phyloP scores from a whole-genome alignment of 2,888 invertebrate genomes.

The Nemoura dubitans region DNA sequence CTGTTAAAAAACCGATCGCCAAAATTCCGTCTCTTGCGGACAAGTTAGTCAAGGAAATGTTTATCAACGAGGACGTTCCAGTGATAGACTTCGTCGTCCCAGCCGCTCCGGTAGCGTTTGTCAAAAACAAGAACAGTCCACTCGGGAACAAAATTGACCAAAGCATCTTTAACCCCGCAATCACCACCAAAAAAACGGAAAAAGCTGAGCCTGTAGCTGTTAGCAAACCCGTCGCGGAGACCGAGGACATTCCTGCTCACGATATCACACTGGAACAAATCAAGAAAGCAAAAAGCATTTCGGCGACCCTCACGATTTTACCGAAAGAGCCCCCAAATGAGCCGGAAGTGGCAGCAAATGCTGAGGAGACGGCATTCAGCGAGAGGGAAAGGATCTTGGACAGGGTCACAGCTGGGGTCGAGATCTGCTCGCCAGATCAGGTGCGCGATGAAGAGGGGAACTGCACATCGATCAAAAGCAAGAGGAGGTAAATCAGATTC shows the following conservation, averaged over 20 bases:
- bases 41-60: background rate
- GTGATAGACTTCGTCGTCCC: background rate
- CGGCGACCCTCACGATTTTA: background rate
- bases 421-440: constrained; percentile 30
- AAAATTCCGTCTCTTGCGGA: background rate
- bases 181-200: background rate
- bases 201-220: background rate
- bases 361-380: background rate
- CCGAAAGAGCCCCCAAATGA: background rate
- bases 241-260: background rate
- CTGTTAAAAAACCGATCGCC: background rate
- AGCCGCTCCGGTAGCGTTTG: background rate
- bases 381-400: constrained; percentile 16
- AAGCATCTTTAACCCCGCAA: background rate
- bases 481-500: constrained; percentile 16
- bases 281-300: constrained; percentile 25
- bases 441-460: constrained; percentile 26
- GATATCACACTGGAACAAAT: background rate
- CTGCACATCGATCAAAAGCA: background rate
- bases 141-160: background rate
- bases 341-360: background rate
- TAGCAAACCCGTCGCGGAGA: background rate
- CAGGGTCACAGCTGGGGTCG: constrained; percentile 8
- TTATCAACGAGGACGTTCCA: background rate
- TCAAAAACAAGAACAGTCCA: background rate